Evolutionary conservation across 2,888 invertebrate genomes (phyloP), one percentile per base, ranked within the genome.

Genomic region (Conus canariensis): DNA sequence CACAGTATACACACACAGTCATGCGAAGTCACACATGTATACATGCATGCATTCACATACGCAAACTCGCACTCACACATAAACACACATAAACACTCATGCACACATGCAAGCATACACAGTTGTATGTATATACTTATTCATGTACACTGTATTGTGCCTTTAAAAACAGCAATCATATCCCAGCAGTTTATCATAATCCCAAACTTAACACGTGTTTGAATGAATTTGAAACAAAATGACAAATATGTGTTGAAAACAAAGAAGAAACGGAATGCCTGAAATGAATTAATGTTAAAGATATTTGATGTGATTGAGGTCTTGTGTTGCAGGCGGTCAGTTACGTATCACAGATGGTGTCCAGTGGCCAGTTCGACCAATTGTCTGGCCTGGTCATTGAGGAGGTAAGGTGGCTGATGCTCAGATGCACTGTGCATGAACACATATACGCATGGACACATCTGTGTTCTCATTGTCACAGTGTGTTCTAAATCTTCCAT

Each of bases 281-380:
- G 45, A 45, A 45, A 45, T 45, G 45, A 45, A 45, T 45, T 45
- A 45, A 45, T 45, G 45, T 45, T 45, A 45, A 64, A 64, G 16
- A 64, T 64, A 64, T 64, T 64, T 16, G 16, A 14, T 70, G 7
- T 70, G 70, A 6, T 70, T 70, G 7, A 85, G 58, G 5, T 82
- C 56, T 58, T 70, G 7, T 89, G 45, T 74, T 82, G 70, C 85
- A 89, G 89, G 89, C 89, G 9, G 30, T 89, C 67, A 67, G 85
- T 58, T 56, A 74, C 45, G 85, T 89, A 8, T 56, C 74, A 30
- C 70, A 74, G 59, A 67, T 85, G 85, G 89, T 89, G 58, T 89
- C 85, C 30, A 30, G 56, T n/a, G 89, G 85, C 16, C 64, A 74
- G 74, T 85, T 85, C 30, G 74, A 85, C 6, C 74, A 59, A 16